phyloP scores from a whole-genome alignment of 2,797 vertebrate genomes.

The Onychomys leucogaster region DNA sequence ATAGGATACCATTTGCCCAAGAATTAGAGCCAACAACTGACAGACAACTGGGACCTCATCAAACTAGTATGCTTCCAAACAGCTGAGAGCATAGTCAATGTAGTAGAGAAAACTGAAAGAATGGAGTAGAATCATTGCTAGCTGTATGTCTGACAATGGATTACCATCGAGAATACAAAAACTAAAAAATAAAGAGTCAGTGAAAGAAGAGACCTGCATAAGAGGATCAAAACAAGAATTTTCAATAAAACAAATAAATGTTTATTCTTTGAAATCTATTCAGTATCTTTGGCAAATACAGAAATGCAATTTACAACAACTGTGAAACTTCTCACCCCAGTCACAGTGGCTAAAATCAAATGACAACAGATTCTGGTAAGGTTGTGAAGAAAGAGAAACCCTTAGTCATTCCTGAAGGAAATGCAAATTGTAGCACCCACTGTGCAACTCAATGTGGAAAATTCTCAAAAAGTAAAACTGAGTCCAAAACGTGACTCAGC shows the following conservation, averaged over 20 bases:
- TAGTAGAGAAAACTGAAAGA: too few species aligned
- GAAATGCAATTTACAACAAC: not conserved
- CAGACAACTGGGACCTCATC: not conserved
- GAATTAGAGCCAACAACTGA: not conserved
- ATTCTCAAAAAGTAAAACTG: not conserved
- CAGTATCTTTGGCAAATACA: not conserved
- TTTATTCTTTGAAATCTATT: not conserved
- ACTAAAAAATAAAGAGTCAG: too few species aligned
- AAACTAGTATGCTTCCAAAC: not conserved
- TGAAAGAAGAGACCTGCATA: not conserved
- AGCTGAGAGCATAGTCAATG: not conserved
- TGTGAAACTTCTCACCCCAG: not conserved
- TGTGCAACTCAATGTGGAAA: not conserved
- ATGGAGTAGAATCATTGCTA: not conserved
- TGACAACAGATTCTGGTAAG: not conserved
- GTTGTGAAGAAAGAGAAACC: not conserved
- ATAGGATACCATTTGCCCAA: not conserved
- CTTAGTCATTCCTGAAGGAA: not conserved
- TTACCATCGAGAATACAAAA: not conserved
- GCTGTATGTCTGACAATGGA: not conserved
- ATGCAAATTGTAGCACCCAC: not conserved
- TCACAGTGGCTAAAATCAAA: not conserved
- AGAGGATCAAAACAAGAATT: not conserved
- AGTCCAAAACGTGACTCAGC: not conserved
- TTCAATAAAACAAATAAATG: not conserved